A percentile compares a stretch with the other conserved stretches of the same genome.
phyloP scores from a whole-genome alignment of 2,888 invertebrate species.

The Microctonus hyperodae region DNA sequence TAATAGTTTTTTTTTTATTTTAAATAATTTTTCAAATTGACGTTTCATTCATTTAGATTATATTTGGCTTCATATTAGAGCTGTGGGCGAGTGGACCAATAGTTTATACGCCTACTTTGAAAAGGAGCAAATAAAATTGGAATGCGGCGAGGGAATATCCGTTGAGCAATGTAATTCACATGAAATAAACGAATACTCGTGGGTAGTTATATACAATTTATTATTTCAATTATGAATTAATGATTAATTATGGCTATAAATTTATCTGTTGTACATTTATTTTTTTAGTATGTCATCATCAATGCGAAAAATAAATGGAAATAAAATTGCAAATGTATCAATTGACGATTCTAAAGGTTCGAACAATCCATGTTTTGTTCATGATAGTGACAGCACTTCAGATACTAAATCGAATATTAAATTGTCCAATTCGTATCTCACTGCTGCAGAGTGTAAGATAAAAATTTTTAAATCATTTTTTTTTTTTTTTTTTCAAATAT shows the following conservation, averaged over 20 bases:
- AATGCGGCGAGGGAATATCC: conserved; percentile 70
- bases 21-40: not conserved
- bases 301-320: conserved; percentile 34
- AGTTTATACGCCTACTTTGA: conserved; percentile 86
- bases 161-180: conserved; percentile 53
- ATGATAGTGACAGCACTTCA: conserved; percentile 45
- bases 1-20: not conserved
- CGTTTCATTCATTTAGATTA: conserved; percentile 68
- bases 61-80: conserved; percentile 92
- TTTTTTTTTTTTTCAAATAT: conserved; percentile 14
- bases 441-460: conserved; percentile 40
- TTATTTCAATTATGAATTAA: not conserved
- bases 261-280: not conserved
- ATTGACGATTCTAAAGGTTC: conserved; percentile 54
- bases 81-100: conserved; percentile 95
- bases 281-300: conserved; percentile 27
- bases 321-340: conserved; percentile 50
- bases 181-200: conserved; percentile 46
- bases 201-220: conserved; percentile 38
- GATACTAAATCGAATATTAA: conserved; percentile 43
- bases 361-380: conserved; percentile 52
- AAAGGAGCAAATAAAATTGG: conserved; percentile 77
- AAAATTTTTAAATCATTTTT: conserved; percentile 32
- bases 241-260: not conserved
- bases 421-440: conserved; percentile 38